Base-by-base conservation (phyloP, 2,113 vertebrate genomes). In the Cygnus buccinator region DNA sequence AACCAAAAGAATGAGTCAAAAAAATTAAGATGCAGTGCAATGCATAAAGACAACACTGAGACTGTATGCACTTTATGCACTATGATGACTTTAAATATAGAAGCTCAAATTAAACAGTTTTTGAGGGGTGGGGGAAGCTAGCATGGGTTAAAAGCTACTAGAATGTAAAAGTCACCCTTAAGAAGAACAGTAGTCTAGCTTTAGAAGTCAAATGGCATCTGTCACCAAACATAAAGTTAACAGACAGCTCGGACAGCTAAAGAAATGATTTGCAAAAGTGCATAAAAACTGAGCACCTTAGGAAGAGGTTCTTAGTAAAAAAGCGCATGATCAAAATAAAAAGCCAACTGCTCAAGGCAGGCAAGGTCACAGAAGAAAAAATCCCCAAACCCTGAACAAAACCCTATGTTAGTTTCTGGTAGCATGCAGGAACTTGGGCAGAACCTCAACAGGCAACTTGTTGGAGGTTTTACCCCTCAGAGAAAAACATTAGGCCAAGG, bases 11-110 rank as follows among this genome's bases (percentile, higher is more conserved):
- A 84, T 7, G 35, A 70, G 33, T 28, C 2, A 84, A 82, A 82
- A 61, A 73, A 89, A 44, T 18, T 16, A 65, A 80, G 37, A 82
- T 31, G n/a, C 25, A 75, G 23, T 61, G n/a, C 41, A 55, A 55
- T 55, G 52, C 9, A 12, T 43, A 21, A n/a, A 6, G 5, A 59
- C 17, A 81, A 33, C 41, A 50, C 17, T 28, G 23, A 66, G 78
- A 59, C 1, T 41, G 46, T 58, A 84, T 7, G 13, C 5, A 50
- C 37, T 37, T 37, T 37, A 37, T 37, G 37, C 37, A 37, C 37
- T 37, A 37, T 4, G 8, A 48, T 0, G 0, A 71, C 44, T 87
- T 78, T 13, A 71, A 88, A 84, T 4, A 82, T 2, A 48, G 3
- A 31, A 0, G 9, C 5, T 26, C 20, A 54, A 84, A 86, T 31